Evolutionary conservation across 1,140 invertebrate genomes (phyloP), one percentile per base, ranked within the genome.

Genomic region (Penaeus vannamei): DNA sequence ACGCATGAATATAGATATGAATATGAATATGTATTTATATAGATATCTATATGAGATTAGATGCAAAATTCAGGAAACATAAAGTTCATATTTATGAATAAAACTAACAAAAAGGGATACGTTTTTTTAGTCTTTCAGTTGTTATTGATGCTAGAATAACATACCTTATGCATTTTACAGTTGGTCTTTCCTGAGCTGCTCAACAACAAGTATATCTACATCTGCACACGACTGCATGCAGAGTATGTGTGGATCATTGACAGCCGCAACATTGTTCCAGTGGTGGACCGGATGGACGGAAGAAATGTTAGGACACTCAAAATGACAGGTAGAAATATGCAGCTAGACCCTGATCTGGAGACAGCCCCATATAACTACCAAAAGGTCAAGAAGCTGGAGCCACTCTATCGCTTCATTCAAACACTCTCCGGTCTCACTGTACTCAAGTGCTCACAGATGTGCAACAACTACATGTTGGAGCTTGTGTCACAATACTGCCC

Each of bases 391-490:
- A 77, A 66, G 26, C 72, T 84, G 64, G 66, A 84, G 53, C 81
- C 80, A 14, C 80, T 90, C 19, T 90, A 90, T 77, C 26, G 42
- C 17, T 90, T 90, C 84, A 46, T 90, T 22, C 46, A 53, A 79
- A 86, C 89, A 69, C 69, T 90, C 32, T 69, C 53, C 29, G 86
- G 86, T 62, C 53, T 90, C 32, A 90, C 85, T 53, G 84, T 36
- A 12, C 84, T 90, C n/a, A 86, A 90, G 59, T 86, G 85, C 23
- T 79, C 82, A 66, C 85, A 86, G 61, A 79, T 90, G 81, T 90
- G 89, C 64, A 84, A 84, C 69, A 86, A 90, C 62, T 64, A 60
- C 19, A 87, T 90, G 85, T 82, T 90, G 29, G 36, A 90, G 79
- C 53, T 90, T 72, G 64, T 90, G 17, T 86, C 89, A n/a, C 76